phyloP scores from a whole-genome alignment of 2,113 vertebrate species.

The Diadophis punctatus region DNA sequence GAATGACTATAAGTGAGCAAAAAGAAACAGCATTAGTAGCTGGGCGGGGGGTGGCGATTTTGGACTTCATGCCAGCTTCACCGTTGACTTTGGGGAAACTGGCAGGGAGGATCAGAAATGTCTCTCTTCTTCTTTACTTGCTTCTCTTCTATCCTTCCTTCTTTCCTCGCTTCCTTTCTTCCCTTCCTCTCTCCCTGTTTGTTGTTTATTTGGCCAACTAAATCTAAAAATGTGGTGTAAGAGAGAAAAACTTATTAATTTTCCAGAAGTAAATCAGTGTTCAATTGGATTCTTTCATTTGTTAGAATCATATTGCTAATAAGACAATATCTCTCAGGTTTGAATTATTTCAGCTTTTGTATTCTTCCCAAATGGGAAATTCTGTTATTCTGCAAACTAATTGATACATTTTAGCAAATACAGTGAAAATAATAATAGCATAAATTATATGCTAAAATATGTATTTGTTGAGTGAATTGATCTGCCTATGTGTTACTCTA shows the following conservation, averaged over 20 bases:
- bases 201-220: background rate
- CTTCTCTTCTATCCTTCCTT: background rate
- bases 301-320: background rate
- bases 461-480: background rate
- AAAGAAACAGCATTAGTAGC: background rate
- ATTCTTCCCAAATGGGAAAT: background rate
- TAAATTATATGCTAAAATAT: background rate
- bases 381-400: background rate
- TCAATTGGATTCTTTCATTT: background rate
- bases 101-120: background rate
- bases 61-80: background rate
- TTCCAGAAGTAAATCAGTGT: background rate
- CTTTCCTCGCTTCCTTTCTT: background rate
- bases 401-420: background rate
- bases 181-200: background rate
- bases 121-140: background rate
- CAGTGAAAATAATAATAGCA: background rate
- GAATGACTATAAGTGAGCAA: background rate
- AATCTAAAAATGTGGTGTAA: background rate
- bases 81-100: background rate
- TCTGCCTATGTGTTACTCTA: background rate
- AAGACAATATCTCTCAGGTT: background rate
- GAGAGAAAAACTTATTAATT: background rate
- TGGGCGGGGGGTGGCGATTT: background rate
- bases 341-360: background rate